Evolutionary conservation across 2,797 vertebrate genomes (phyloP).

Genomic region (Ptychobarbus kaznakovi): DNA sequence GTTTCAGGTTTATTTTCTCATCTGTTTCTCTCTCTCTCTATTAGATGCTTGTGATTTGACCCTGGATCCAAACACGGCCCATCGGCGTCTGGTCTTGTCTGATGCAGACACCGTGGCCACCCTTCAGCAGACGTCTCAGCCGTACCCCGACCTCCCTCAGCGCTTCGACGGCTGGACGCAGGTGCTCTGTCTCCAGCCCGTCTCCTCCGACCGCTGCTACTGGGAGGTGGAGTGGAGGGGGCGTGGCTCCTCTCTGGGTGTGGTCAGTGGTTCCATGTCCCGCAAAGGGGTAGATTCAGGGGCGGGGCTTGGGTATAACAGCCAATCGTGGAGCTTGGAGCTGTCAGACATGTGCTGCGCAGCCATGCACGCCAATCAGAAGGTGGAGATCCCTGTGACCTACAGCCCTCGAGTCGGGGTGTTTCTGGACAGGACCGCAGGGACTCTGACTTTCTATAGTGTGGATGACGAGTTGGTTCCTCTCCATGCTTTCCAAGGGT

Average conservation of each 20-base stretch:
- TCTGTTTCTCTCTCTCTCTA: neutral
- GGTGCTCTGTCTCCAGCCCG: conserved; percentile 71
- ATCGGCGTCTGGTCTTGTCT: conserved; percentile 74
- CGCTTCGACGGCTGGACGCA: conserved; percentile 82
- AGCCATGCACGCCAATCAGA: conserved; percentile 79
- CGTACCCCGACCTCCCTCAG: conserved; percentile 64
- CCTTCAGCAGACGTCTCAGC: conserved; percentile 67
- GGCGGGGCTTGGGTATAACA: conserved; percentile 81
- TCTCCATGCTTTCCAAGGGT: conserved; percentile 74
- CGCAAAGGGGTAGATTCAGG: conserved; percentile 75
- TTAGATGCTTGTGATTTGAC: conserved; percentile 74
- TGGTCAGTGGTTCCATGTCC: conserved; percentile 69
- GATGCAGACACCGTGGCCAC: conserved; percentile 76
- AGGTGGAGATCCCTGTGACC: conserved; percentile 76
- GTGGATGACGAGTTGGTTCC: conserved; percentile 76
- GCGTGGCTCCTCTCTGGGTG: conserved; percentile 76
- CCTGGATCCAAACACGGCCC: conserved; percentile 77
- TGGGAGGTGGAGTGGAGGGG: conserved; percentile 85
- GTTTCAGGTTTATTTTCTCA: neutral
- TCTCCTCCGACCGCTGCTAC: conserved; percentile 72
- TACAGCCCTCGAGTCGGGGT: conserved; percentile 80
- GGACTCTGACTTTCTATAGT: conserved; percentile 75
- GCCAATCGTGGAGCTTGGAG: conserved; percentile 83
- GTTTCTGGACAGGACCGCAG: conserved; percentile 71
- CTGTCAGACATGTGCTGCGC: conserved; percentile 80